Percentiles rank a stretch among this genome's conserved stretches.
Evolutionary conservation across 2,888 invertebrate species (phyloP).

Genomic region (Sympetrum striolatum): DNA sequence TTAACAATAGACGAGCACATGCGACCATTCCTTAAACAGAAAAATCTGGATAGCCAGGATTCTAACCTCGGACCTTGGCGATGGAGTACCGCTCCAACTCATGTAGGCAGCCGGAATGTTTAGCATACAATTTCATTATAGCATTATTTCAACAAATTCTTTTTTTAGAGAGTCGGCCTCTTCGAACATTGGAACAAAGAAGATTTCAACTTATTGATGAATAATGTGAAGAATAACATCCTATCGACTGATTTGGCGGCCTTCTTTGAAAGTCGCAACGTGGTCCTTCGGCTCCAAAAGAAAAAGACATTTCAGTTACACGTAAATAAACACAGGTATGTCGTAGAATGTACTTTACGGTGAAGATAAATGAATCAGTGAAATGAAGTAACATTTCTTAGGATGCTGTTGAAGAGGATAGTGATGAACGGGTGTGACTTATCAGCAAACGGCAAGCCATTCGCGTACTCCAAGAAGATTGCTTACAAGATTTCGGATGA

Average conservation of each 20-base stretch:
- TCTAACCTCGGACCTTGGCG: too few species aligned
- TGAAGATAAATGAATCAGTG: neutral
- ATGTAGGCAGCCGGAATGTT: too few species aligned
- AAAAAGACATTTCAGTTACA: slow-evolving; percentile 63
- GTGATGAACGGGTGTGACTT: slow-evolving; percentile 70
- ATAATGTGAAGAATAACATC: slow-evolving; percentile 55
- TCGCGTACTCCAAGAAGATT: slow-evolving; percentile 63
- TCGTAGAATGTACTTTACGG: neutral
- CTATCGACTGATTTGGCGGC: slow-evolving; percentile 67
- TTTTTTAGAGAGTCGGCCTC: neutral
- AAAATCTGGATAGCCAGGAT: too few species aligned
- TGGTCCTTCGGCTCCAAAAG: slow-evolving; percentile 63
- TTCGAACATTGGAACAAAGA: neutral
- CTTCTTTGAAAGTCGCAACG: slow-evolving; percentile 65
- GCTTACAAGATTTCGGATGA: slow-evolving; percentile 66
- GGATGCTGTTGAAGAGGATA: slow-evolving; percentile 63
- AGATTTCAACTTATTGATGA: neutral
- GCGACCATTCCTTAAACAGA: too few species aligned
- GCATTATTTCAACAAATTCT: too few species aligned
- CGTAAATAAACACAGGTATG: slow-evolving; percentile 60
- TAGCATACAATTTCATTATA: too few species aligned
- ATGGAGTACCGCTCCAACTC: too few species aligned
- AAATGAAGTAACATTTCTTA: slow-evolving; percentile 20
- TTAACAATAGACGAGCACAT: too few species aligned
- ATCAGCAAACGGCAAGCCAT: slow-evolving; percentile 68